These are phyloP conservation scores for Hylaeus anthracinus DNA, from an alignment of 1,140 invertebrate species.

Conservation along the genomic window DNA sequence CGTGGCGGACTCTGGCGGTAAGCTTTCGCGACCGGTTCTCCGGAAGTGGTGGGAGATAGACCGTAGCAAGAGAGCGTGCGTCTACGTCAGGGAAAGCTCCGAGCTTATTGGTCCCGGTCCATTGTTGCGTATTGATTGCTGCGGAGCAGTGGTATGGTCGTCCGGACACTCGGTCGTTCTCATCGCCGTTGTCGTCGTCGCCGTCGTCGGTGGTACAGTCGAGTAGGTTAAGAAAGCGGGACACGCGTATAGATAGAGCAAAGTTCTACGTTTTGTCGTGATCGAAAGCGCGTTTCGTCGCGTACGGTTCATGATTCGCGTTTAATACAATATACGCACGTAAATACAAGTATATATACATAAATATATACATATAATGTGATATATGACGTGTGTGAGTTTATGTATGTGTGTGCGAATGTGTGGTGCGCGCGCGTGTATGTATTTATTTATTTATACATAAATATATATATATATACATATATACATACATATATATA, in stretches of 20 bases:
- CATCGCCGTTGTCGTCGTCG: slow-evolving; percentile 73
- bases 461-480: neutral
- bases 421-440: slow-evolving; percentile 10
- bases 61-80: slow-evolving; percentile 73
- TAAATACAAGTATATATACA: slow-evolving; percentile 42
- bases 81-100: slow-evolving; percentile 78
- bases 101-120: slow-evolving; percentile 80
- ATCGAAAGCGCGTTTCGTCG: slow-evolving; percentile 41
- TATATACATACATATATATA: slow-evolving; percentile 27
- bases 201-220: slow-evolving; percentile 65
- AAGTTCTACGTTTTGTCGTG: slow-evolving; percentile 38
- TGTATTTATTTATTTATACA: slow-evolving; percentile 14
- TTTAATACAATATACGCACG: slow-evolving; percentile 39
- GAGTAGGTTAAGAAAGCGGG: slow-evolving; percentile 59
- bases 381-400: neutral
- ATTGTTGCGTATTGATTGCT: slow-evolving; percentile 81
- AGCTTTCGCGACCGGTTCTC: slow-evolving; percentile 22
- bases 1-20: slow-evolving; percentile 3
- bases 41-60: slow-evolving; percentile 38
- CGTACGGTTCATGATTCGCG: slow-evolving; percentile 45
- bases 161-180: slow-evolving; percentile 73
- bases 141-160: slow-evolving; percentile 74
- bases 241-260: slow-evolving; percentile 48
- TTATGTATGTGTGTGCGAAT: neutral
- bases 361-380: slow-evolving; percentile 25